phyloP scores from a whole-genome alignment of 2,888 invertebrate species.

The Hydraecia micacea region DNA sequence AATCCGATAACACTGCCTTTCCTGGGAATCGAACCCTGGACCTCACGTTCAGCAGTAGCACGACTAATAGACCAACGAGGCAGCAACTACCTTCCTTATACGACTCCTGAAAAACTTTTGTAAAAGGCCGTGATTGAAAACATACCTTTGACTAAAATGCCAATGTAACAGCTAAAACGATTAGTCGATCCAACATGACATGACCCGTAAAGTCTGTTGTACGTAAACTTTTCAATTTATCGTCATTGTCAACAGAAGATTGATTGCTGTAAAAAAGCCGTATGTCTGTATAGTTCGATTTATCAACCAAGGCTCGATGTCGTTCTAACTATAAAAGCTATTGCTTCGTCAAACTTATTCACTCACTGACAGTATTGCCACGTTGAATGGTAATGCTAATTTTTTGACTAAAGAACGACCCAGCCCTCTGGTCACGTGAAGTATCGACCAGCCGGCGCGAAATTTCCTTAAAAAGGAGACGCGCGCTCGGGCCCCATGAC shows the following conservation, averaged over 20 bases:
- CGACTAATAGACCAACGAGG: not conserved
- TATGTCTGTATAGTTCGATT: not conserved
- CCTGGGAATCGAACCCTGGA: not conserved
- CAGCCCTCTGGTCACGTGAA: too few species aligned
- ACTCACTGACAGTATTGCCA: too few species aligned
- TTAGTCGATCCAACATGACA: slow-evolving; percentile 12
- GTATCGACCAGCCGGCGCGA: too few species aligned
- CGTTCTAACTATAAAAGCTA: not conserved
- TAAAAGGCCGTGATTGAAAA: slow-evolving; percentile 1
- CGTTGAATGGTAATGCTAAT: too few species aligned
- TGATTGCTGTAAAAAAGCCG: slow-evolving; percentile 22
- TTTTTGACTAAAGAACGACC: too few species aligned
- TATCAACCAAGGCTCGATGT: not conserved
- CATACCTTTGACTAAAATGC: not conserved
- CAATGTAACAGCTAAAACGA: not conserved
- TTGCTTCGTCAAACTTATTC: not conserved
- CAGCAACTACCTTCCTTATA: not conserved
- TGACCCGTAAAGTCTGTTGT: not conserved
- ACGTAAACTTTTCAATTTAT: slow-evolving; percentile 31
- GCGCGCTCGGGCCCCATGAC: too few species aligned
- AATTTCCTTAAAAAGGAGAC: too few species aligned
- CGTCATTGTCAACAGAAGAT: slow-evolving; percentile 33
- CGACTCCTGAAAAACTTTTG: not conserved
- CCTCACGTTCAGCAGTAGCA: not conserved
- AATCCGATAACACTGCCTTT: too few species aligned